These are phyloP conservation scores for Marasmarcha lunaedactyla DNA, from an alignment of 2,888 invertebrate species.

Conservation along the genomic window DNA sequence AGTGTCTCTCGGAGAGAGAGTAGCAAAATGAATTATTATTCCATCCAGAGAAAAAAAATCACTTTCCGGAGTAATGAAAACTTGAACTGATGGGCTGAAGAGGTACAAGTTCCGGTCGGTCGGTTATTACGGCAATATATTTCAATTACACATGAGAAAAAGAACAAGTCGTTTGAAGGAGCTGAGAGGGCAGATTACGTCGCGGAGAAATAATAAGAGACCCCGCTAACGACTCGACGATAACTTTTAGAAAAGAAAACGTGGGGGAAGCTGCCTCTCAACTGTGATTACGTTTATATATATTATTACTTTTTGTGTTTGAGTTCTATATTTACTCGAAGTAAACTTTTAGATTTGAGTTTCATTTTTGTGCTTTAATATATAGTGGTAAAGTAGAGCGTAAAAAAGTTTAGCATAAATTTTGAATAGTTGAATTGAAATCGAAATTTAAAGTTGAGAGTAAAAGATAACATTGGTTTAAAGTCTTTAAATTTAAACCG, in stretches of 20 bases:
- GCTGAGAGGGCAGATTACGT: conserved; percentile 66
- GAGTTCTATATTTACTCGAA: conserved; percentile 5
- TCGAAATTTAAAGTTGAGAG: too few relatives aligned
- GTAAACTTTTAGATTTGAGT: too few relatives aligned
- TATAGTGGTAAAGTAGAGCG: too few relatives aligned
- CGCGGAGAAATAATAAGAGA: conserved; percentile 60
- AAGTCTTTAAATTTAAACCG: too few relatives aligned
- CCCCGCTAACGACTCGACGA: conserved; percentile 54
- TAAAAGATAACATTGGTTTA: too few relatives aligned
- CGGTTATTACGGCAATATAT: conserved; percentile 70
- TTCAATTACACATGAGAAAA: conserved; percentile 71
- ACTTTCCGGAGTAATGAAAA: conserved; percentile 64
- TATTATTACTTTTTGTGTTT: too few relatives aligned
- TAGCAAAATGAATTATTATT: conserved; percentile 65
- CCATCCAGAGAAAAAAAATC: conserved; percentile 59
- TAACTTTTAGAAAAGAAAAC: conserved; percentile 50
- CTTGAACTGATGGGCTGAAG: conserved; percentile 61
- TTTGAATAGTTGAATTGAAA: too few relatives aligned
- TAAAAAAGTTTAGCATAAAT: too few relatives aligned
- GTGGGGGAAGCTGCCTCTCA: conserved; percentile 34
- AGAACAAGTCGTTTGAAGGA: conserved; percentile 69
- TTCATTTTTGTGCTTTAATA: too few relatives aligned
- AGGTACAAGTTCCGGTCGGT: conserved; percentile 53
- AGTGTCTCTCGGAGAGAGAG: conserved; percentile 38
- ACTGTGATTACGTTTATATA: conserved; percentile 36